phyloP scores from a whole-genome alignment of 2,888 invertebrate species.

The Rugalucina vietnamica region DNA sequence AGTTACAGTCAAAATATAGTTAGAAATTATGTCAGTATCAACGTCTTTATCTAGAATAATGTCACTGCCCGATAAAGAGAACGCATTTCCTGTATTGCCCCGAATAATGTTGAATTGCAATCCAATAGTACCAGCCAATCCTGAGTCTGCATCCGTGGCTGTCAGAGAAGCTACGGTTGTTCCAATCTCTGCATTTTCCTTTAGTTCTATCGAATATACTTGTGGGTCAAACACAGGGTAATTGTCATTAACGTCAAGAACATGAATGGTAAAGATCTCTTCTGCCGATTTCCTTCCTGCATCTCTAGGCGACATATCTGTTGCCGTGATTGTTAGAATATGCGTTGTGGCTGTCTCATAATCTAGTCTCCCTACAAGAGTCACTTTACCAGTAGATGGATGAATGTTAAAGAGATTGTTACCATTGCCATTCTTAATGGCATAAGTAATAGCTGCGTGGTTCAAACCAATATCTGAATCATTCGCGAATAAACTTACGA shows the following conservation, averaged over 20 bases:
- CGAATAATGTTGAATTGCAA: slow-evolving; percentile 67
- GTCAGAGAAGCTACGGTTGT: slow-evolving; percentile 50
- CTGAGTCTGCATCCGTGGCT: slow-evolving; percentile 65
- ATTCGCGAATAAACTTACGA: slow-evolving; percentile 52
- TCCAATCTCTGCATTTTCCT: slow-evolving; percentile 89
- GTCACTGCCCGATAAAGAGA: slow-evolving; percentile 53
- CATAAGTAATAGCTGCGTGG: slow-evolving; percentile 70
- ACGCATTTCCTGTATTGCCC: slow-evolving; percentile 59
- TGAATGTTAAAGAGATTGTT: slow-evolving; percentile 69
- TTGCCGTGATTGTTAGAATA: slow-evolving; percentile 64
- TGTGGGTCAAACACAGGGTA: slow-evolving; percentile 96
- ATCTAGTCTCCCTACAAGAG: slow-evolving; percentile 67
- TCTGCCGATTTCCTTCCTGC: slow-evolving; percentile 41
- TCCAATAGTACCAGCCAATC: slow-evolving; percentile 66
- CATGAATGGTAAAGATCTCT: slow-evolving; percentile 94
- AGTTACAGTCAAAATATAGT: slow-evolving; percentile 68
- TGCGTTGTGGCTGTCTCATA: slow-evolving; percentile 71
- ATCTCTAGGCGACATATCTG: slow-evolving; percentile 63
- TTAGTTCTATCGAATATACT: slow-evolving; percentile 94
- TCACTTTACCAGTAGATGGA: slow-evolving; percentile 66
- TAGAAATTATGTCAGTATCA: slow-evolving; percentile 72
- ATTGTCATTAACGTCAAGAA: slow-evolving; percentile 97
- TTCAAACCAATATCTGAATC: slow-evolving; percentile 66
- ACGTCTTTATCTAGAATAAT: slow-evolving; percentile 60
- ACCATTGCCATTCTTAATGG: slow-evolving; percentile 64